Base-by-base conservation (phyloP, 1,140 invertebrate genomes). In the Cephus cinctus region DNA sequence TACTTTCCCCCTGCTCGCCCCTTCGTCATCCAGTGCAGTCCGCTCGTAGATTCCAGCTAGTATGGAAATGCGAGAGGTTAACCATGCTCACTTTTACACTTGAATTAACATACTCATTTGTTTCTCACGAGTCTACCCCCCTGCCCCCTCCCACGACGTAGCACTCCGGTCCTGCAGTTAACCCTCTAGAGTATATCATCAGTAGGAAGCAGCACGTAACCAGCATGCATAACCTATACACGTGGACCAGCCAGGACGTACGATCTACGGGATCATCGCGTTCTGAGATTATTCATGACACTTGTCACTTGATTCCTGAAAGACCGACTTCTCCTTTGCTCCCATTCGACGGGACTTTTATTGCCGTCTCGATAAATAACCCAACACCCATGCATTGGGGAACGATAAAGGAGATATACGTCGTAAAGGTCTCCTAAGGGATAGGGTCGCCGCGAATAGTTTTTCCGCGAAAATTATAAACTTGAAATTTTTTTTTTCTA, bases 91-190 rank as follows among this genome's bases (percentile, higher is more conserved):
- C 48, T 54, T 54, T 57, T 52, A 52, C 56, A 49, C 55, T 52
- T 40, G 45, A 60, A 56, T 56, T 61, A 60, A 61, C 48, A 48
- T 52, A 46, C 35, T 53, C 57, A 56, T 54, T 57, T 51, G 46
- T 59, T 54, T 44, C 50, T 8, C 27, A 30, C 8, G 8, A 30
- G 12, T 30, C 27, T 30, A 30, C 27, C 55, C 34, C 16, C 15
- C 6, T 27, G 25, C 25, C 25, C 6, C n/a, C 25, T 27, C 25
- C n/a, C n/a, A n/a, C n/a, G 25, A 6, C 25, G 25, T 27, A 8
- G 6, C 25, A 27, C 25, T 6, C 6, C 25, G 6, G 6, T 27
- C 25, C n/a, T 8, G n/a, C 25, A 6, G n/a, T 27, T n/a, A n/a
- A 8, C 25, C 6, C n/a, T 27, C 25, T n/a, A 6, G 25, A 8